Conservation (phyloP, 1,140 invertebrate genomes). For the Leptinotarsa undecemlineata region DNA sequence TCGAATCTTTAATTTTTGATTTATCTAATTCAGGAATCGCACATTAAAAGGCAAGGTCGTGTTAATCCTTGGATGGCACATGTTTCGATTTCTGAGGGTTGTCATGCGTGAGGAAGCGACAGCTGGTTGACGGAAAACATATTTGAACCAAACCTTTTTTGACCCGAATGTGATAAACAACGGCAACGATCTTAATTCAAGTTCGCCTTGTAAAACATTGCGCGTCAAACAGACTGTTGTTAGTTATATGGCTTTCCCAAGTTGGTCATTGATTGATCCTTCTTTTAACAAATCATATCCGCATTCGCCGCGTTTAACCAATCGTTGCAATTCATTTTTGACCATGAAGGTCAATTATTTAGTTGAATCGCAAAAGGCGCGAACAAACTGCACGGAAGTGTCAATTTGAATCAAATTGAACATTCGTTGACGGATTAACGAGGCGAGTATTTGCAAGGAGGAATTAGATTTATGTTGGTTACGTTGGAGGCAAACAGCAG, state of each 20-base stretch:
- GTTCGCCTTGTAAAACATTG: too few relatives aligned
- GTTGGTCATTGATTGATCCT: conserved; percentile 3
- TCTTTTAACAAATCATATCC: conserved; percentile 3
- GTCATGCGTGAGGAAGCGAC: too few relatives aligned
- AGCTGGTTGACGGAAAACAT: too few relatives aligned
- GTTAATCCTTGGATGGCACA: too few relatives aligned
- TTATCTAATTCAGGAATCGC: too few relatives aligned
- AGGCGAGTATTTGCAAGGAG: background rate
- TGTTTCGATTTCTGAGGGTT: too few relatives aligned
- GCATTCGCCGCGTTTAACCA: background rate
- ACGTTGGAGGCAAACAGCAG: background rate
- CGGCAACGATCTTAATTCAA: too few relatives aligned
- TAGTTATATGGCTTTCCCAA: background rate
- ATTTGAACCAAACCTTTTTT: too few relatives aligned
- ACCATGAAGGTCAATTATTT: conserved; percentile 1
- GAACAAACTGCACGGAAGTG: background rate
- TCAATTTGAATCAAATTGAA: background rate
- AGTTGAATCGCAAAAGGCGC: background rate
- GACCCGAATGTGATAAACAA: too few relatives aligned
- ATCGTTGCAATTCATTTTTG: conserved; percentile 5
- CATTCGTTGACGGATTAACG: background rate
- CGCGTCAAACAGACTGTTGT: too few relatives aligned
- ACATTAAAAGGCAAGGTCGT: too few relatives aligned
- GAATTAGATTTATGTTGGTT: background rate
- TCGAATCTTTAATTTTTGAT: too few relatives aligned